Conservation (phyloP, 2,113 vertebrate genomes). For the Spea bombifrons region DNA sequence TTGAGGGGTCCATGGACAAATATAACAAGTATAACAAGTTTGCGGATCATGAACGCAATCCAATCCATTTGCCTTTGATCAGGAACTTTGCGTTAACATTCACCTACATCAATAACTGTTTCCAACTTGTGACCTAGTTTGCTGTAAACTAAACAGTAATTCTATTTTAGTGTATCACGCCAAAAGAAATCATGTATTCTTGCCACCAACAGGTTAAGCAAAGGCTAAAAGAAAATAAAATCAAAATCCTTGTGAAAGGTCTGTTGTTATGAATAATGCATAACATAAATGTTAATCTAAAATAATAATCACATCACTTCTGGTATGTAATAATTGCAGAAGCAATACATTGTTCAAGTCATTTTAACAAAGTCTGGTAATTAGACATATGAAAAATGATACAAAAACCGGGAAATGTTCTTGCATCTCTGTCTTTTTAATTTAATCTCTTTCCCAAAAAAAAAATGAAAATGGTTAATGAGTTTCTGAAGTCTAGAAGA, state of each 20-base stretch:
- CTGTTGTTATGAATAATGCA: slow-evolving; percentile 36
- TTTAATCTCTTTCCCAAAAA: slow-evolving; percentile 36
- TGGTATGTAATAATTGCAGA: slow-evolving; percentile 36
- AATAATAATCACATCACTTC: slow-evolving; percentile 32
- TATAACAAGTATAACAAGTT: too few relatives aligned
- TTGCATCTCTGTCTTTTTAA: slow-evolving; percentile 3
- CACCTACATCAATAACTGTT: too few relatives aligned
- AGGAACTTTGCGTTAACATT: too few relatives aligned
- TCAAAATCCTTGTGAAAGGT: slow-evolving; percentile 7
- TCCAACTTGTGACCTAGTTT: too few relatives aligned
- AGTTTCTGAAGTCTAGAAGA: slow-evolving; percentile 38
- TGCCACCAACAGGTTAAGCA: background rate
- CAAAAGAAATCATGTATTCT: background rate
- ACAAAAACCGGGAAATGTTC: slow-evolving; percentile 27
- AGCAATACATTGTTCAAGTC: slow-evolving; percentile 33
- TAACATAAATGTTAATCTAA: slow-evolving; percentile 40
- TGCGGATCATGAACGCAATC: too few relatives aligned
- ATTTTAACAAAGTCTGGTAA: slow-evolving; percentile 36
- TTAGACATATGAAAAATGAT: slow-evolving; percentile 38
- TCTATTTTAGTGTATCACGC: background rate
- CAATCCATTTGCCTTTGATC: too few relatives aligned
- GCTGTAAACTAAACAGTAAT: background rate
- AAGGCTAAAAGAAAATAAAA: slow-evolving; percentile 2
- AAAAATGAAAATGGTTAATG: slow-evolving; percentile 42
- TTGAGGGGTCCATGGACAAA: too few relatives aligned